phyloP scores from a whole-genome alignment of 2,113 vertebrate species.

The Thunnus thynnus region DNA sequence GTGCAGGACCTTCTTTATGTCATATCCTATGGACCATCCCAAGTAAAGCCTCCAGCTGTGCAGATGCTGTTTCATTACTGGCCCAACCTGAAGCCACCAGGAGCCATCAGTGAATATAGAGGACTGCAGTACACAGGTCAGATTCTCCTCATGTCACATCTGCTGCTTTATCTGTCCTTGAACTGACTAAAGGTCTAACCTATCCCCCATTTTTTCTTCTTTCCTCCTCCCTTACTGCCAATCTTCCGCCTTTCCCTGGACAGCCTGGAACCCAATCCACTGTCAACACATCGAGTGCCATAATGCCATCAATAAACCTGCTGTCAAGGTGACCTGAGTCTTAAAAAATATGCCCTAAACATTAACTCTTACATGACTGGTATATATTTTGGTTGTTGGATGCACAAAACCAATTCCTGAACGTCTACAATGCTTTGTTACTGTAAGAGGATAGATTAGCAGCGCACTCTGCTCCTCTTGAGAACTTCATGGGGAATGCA shows the following conservation, averaged over 20 bases:
- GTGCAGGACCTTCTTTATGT: conserved; percentile 96
- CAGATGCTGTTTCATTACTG: conserved; percentile 99
- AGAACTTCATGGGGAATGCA: conserved; percentile 6
- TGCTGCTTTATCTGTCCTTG: conserved; percentile 30
- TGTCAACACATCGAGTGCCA: conserved; percentile 99
- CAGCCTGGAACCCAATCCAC: conserved; percentile 99
- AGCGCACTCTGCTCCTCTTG: not conserved
- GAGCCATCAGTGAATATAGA: conserved; percentile 98
- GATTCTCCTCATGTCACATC: conserved; percentile 46
- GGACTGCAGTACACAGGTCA: conserved; percentile 98
- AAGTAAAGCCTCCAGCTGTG: conserved; percentile 98
- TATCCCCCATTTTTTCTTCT: not conserved
- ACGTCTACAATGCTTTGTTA: not conserved
- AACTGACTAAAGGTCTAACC: conserved; percentile 39
- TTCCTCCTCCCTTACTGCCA: not conserved
- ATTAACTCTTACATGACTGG: not conserved
- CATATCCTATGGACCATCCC: conserved; percentile 98
- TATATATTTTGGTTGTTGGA: conserved; percentile 1
- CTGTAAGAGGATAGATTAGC: conserved; percentile 15
- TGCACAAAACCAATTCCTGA: not conserved
- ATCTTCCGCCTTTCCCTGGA: conserved; percentile 50
- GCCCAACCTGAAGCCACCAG: conserved; percentile 98
- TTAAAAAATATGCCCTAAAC: conserved; percentile 13
- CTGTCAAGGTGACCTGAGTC: conserved; percentile 93
- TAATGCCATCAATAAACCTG: conserved; percentile 99